Base-by-base conservation (phyloP, 2,113 vertebrate genomes). In the Isichthys henryi region DNA sequence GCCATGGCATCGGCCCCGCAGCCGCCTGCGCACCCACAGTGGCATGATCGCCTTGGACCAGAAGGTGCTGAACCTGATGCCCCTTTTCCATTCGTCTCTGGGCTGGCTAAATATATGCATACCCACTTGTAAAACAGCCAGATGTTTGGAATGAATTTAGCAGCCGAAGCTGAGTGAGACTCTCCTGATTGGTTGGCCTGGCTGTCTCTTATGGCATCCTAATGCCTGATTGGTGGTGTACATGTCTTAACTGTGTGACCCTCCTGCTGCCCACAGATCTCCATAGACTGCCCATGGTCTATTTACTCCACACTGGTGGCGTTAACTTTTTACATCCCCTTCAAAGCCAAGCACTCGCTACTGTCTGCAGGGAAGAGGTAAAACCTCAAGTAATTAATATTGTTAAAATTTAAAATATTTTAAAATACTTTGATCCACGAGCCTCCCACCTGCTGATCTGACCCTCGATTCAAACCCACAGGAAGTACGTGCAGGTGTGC, bases 281-380 rank as follows among this genome's bases (percentile, higher is more conserved):
- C 98, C 10, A 97, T 99, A 2, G 98, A 99, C 93, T 99, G 98
- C 91, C 98, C 98, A 0, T 99, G 98, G 98, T 99, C 98, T 0
- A 99, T 99, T 93, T 99, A 99, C 94, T 99, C 98, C 91, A 98
- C 97, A 0, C 96, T 99, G 92, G 95, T 99, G 19, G 95, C 98
- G 0, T 96, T 99, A 93, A 98, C 97, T 2, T 99, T 99, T 95
- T 97, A 97, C 90, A 95, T 99, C 91, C 98, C 98, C 90, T 99
- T 99, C 91, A 97, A 96, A 93, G 97, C 98, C 92, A 97, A 97
- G 48, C 98, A 99, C 94, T 94, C 96, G 0, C 94, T 99, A 90
- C 95, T 99, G 85, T 98, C 98, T 35, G 95, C 98, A 70, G 97
- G 98, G 70, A 97, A 97, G 91, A 97, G 98, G 98, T 99, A 89